These are phyloP conservation scores for Harpegnathos saltator DNA, from an alignment of 1,140 invertebrate genomes.

Conservation along the genomic window DNA sequence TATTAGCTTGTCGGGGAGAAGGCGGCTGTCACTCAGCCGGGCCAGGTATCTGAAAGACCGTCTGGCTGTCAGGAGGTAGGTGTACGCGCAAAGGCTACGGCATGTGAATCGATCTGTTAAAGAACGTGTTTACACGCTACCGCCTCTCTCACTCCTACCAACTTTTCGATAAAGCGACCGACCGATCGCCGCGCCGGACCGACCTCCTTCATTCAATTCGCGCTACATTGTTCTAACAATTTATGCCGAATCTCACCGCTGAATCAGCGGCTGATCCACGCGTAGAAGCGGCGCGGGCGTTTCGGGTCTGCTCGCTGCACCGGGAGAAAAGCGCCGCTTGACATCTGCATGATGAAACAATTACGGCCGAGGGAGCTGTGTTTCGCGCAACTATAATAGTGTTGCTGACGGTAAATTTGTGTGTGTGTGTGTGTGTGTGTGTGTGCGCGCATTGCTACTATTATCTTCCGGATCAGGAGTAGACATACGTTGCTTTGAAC, in stretches of 20 bases:
- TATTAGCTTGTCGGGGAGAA: constrained; percentile 85
- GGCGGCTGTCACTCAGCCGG: constrained; percentile 71
- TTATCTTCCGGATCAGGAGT: no score
- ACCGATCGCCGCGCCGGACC: neutral
- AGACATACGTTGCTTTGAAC: no score
- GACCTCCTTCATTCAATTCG: neutral
- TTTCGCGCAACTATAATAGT: no score
- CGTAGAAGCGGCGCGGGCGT: no score
- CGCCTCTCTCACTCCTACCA: constrained; percentile 67
- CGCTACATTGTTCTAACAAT: constrained; percentile 29
- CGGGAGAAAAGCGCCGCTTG: no score
- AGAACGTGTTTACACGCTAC: constrained; percentile 78
- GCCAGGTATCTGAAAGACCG: constrained; percentile 70
- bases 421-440: no score
- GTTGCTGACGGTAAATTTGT: no score
- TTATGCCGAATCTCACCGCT: neutral
- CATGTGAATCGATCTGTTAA: constrained; percentile 75
- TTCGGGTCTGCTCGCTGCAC: no score
- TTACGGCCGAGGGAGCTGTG: no score
- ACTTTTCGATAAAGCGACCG: neutral
- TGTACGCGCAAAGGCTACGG: constrained; percentile 19
- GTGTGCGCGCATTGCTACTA: no score
- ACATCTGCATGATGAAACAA: no score
- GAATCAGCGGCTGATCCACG: no score
- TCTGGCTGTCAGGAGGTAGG: constrained; percentile 69